These are phyloP conservation scores for Falco naumanni DNA, from an alignment of 2,797 vertebrate genomes.

Conservation along the genomic window DNA sequence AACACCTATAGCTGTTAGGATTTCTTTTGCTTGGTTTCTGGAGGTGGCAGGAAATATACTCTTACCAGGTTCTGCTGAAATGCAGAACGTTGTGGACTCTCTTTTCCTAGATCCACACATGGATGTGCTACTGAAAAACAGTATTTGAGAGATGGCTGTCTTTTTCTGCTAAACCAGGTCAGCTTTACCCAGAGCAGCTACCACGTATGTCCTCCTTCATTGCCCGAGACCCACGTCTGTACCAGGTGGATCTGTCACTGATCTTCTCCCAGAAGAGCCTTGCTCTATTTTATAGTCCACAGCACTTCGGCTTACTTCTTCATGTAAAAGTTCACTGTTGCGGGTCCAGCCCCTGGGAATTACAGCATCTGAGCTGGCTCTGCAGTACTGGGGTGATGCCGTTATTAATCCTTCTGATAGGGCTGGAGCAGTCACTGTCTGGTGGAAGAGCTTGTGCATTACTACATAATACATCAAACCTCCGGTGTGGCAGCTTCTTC, in stretches of 20 bases:
- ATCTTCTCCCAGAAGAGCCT: neutral
- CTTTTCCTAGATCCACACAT: neutral
- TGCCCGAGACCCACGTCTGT: neutral
- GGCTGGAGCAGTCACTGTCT: conserved; percentile 2
- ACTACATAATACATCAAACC: conserved; percentile 18
- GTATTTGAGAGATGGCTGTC: neutral
- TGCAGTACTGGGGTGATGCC: neutral
- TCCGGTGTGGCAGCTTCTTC: neutral
- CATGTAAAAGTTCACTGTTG: neutral
- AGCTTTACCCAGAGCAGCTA: neutral
- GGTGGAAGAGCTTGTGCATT: neutral
- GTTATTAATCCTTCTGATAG: conserved; percentile 40
- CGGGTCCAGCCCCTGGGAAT: neutral
- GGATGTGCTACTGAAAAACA: neutral
- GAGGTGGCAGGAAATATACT: neutral
- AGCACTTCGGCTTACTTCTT: neutral
- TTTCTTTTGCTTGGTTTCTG: conserved; percentile 20
- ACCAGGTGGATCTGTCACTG: neutral
- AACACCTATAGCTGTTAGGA: conserved; percentile 11
- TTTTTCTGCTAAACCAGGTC: neutral
- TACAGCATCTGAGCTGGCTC: neutral
- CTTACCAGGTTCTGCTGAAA: neutral
- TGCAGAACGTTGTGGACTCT: neutral
- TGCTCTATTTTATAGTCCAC: neutral
- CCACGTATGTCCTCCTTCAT: neutral